A percentile compares a stretch with the other conserved stretches of the same genome.
Evolutionary conservation across 2,888 invertebrate species (phyloP).

Genomic region (Dryocosmus kuriphilus): DNA sequence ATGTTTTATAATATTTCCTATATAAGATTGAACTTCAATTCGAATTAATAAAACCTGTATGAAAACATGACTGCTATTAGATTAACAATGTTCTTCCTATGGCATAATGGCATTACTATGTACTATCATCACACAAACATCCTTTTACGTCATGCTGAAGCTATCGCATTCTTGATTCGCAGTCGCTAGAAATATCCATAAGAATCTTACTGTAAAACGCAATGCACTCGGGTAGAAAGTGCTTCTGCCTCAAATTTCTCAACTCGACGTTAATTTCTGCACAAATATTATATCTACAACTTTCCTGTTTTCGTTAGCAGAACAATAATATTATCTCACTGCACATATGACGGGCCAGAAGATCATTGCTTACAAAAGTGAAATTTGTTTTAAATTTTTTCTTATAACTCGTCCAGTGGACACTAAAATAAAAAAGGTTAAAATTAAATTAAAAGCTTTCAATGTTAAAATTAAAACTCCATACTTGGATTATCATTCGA

Average conservation of each 20-base stretch:
- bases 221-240: background rate
- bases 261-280: background rate
- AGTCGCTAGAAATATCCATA: background rate
- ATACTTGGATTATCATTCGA: no score
- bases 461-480: no score
- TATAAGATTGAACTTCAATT: background rate
- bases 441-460: no score
- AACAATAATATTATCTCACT: background rate
- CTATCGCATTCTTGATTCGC: slow-evolving; percentile 21
- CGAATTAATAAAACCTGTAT: background rate
- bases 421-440: no score
- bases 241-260: background rate
- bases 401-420: no score
- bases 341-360: no score
- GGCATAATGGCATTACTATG: slow-evolving; percentile 3
- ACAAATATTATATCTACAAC: background rate
- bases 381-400: no score
- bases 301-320: background rate
- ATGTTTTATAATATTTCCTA: no score
- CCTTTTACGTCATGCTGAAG: slow-evolving; percentile 17
- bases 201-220: background rate
- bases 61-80: slow-evolving; percentile 11
- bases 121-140: slow-evolving; percentile 1
- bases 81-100: background rate
- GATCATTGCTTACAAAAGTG: no score